A percentile compares a stretch with the other conserved stretches of the same genome.
phyloP scores from a whole-genome alignment of 2,888 invertebrate species.

The Thalpophila matura region DNA sequence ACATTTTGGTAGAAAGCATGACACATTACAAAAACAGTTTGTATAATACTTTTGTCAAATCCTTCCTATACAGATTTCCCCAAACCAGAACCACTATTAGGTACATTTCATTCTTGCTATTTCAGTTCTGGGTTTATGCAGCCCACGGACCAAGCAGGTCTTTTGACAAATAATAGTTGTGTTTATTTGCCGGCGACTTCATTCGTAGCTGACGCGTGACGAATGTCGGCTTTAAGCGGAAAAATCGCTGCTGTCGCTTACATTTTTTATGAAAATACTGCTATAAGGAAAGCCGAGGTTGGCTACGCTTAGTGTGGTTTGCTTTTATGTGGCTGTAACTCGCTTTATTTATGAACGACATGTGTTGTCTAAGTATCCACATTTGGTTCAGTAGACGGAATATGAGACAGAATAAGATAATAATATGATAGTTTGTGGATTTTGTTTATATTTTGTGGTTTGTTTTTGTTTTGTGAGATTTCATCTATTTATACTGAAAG shows the following conservation, averaged over 20 bases:
- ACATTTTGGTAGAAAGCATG: no score
- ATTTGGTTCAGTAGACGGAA: slow-evolving; percentile 25
- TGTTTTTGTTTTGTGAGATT: not conserved
- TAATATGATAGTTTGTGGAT: slow-evolving; percentile 19
- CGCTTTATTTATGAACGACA: slow-evolving; percentile 56
- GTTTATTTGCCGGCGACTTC: slow-evolving; percentile 75
- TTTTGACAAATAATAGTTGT: slow-evolving; percentile 71
- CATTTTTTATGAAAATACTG: slow-evolving; percentile 70
- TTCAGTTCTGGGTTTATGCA: slow-evolving; percentile 33
- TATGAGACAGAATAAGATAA: slow-evolving; percentile 42
- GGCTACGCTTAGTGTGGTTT: slow-evolving; percentile 51
- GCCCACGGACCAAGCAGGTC: slow-evolving; percentile 40
- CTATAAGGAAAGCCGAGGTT: slow-evolving; percentile 62
- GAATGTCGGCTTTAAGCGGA: slow-evolving; percentile 70
- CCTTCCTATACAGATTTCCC: not conserved
- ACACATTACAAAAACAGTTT: no score
- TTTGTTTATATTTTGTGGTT: not conserved
- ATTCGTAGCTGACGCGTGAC: slow-evolving; percentile 74
- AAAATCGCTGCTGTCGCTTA: slow-evolving; percentile 71
- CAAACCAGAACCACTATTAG: not conserved
- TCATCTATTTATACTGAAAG: no score
- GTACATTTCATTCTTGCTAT: slow-evolving; percentile 27
- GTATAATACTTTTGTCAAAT: not conserved
- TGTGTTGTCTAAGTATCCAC: slow-evolving; percentile 44
- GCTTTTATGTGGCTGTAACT: slow-evolving; percentile 52